phyloP scores from a whole-genome alignment of 2,888 invertebrate species.

The Cryptus armator region DNA sequence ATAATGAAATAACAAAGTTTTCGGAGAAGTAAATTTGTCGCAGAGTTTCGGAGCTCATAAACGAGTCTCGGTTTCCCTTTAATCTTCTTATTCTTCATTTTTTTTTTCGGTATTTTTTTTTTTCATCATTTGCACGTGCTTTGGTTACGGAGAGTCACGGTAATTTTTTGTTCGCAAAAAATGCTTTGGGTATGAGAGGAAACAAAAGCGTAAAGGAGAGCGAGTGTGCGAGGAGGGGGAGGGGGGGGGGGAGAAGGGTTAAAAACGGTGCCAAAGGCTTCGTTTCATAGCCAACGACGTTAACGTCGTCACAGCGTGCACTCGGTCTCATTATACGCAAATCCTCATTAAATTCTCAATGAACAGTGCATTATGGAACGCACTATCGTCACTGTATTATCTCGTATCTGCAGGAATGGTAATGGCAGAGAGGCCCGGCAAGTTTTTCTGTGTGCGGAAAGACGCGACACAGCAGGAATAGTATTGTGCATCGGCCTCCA shows the following conservation, averaged over 20 bases:
- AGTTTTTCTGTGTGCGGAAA: conserved; percentile 14
- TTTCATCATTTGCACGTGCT: not conserved
- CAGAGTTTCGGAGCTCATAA: conserved; percentile 14
- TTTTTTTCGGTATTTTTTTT: not conserved
- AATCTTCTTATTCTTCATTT: not conserved
- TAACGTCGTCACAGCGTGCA: conserved; percentile 21
- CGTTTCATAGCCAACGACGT: conserved; percentile 4
- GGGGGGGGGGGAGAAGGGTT: not conserved
- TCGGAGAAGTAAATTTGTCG: conserved; percentile 15
- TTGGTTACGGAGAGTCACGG: not conserved
- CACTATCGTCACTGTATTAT: conserved; percentile 60
- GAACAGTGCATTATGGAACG: conserved; percentile 66
- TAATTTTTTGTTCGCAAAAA: conserved; percentile 2
- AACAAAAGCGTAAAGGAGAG: conserved; percentile 28
- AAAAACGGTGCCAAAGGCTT: conserved; percentile 36
- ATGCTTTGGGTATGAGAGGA: not conserved
- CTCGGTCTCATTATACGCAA: conserved; percentile 64
- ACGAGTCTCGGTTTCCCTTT: not conserved
- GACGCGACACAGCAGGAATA: conserved; percentile 22
- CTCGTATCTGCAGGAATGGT: conserved; percentile 53
- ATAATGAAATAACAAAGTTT: conserved; percentile 21
- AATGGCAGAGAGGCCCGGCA: conserved; percentile 13
- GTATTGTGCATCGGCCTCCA: conserved; percentile 39
- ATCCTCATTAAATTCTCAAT: conserved; percentile 72
- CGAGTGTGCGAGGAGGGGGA: no score